These are phyloP conservation scores for Lottia gigantea DNA, from an alignment of 2,888 invertebrate genomes.

Conservation along the genomic window DNA sequence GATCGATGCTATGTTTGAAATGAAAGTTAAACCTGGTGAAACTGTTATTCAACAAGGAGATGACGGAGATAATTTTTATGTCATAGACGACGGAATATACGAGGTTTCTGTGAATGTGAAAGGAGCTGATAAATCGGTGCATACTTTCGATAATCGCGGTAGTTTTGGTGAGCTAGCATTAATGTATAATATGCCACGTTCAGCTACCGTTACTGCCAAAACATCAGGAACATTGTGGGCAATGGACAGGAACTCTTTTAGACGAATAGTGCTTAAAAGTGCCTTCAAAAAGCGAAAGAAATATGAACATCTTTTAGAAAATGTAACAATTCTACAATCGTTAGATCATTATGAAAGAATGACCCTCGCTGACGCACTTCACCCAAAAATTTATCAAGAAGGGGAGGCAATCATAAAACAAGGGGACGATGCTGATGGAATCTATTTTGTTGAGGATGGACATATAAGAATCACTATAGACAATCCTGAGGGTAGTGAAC, in stretches of 20 bases:
- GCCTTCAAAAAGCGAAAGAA: constrained; percentile 67
- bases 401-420: constrained; percentile 63
- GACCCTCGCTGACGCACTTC: constrained; percentile 67
- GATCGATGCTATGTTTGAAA: constrained; percentile 68
- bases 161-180: constrained; percentile 68
- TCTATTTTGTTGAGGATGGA: constrained; percentile 75
- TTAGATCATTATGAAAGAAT: constrained; percentile 66
- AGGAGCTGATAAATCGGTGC: constrained; percentile 61
- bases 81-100: constrained; percentile 66
- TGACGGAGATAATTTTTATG: constrained; percentile 69
- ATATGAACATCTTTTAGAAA: constrained; percentile 65
- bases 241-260: constrained; percentile 67
- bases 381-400: constrained; percentile 54
- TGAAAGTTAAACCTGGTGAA: constrained; percentile 62
- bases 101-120: constrained; percentile 61
- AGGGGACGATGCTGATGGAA: constrained; percentile 66
- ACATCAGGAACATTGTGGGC: constrained; percentile 66
- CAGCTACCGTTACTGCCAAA: constrained; percentile 64
- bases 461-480: constrained; percentile 87
- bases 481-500: constrained; percentile 77
- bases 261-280: constrained; percentile 66
- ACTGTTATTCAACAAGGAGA: constrained; percentile 67
- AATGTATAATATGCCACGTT: constrained; percentile 68
- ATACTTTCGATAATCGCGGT: constrained; percentile 65
- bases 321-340: constrained; percentile 63